Evolutionary conservation across 1,140 invertebrate species (phyloP), one percentile per base, ranked within the genome.

Genomic region (Cotesia chilonis): DNA sequence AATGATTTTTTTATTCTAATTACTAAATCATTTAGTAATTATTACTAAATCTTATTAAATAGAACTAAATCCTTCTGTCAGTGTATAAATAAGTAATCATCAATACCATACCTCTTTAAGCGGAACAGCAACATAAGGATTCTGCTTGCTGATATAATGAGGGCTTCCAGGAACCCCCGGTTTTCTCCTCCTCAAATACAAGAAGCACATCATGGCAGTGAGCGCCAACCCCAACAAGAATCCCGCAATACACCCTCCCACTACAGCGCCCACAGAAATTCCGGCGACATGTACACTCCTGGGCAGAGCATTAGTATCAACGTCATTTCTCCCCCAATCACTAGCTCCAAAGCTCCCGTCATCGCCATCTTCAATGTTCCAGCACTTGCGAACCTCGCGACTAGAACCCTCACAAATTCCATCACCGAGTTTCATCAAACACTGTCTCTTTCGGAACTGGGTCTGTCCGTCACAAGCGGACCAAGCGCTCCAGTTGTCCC

Each of bases 81-180:
- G 17, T 17, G 17, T 17, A 17, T 17, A 17, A 17, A 17, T 17
- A 17, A 17, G 17, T 17, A 1, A 17, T 17, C 17, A 17, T 17
- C 17, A 17, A 17, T 41, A 63, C 76, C 88, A 88, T 74, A 92
- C 90, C 82, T 93, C 92, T 79, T 92, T 93, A 65, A 93, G 85
- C 0, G 92, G 93, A 38, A 95, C 90, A n/a, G 92, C 91, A 55
- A 94, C 93, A 80, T 95, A 95, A 71, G 93, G 92, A 82, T 95
- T 95, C 77, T 93, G 93, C 79, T 93, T 94, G 14, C 91, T 91
- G 66, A 94, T 94, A 77, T 95, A 95, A 81, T 94, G 93, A 0
- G 93, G 92, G 63, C 90, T 92, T 10, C 90, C 88, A 0, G 92
- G 92, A 5, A 93, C 88, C 1, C 89, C 83, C 4, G 85, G 86